phyloP scores from a whole-genome alignment of 2,888 invertebrate genomes.

The Cephus rjabovi region DNA sequence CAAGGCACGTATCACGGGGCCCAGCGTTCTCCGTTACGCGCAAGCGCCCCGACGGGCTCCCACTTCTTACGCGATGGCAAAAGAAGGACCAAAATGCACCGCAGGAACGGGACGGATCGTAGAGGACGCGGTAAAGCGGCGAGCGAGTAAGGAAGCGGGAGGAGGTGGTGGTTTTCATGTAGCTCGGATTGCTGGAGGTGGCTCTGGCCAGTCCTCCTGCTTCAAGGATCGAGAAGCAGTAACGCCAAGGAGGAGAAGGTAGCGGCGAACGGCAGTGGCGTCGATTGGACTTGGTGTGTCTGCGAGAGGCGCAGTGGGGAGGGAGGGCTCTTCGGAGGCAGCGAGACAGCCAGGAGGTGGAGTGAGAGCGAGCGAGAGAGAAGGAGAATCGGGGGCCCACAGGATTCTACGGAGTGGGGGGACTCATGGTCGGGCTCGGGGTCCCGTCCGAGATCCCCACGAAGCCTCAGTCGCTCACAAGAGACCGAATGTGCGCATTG shows the following conservation, averaged over 20 bases:
- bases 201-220: background rate
- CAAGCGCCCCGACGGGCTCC: conserved; percentile 38
- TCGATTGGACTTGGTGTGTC: background rate
- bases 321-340: conserved; percentile 13
- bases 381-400: conserved; percentile 26
- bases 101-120: conserved; percentile 7
- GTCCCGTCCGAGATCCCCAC: conserved; percentile 52
- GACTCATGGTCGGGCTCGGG: conserved; percentile 54
- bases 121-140: conserved; percentile 6
- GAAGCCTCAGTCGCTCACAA: conserved; percentile 60
- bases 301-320: conserved; percentile 1
- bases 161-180: background rate
- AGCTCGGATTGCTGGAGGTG: background rate
- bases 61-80: conserved; percentile 4
- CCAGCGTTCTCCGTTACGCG: conserved; percentile 43
- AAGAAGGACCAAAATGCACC: conserved; percentile 26
- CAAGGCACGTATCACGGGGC: conserved; percentile 10
- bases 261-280: conserved; percentile 13
- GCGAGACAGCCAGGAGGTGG: conserved; percentile 5
- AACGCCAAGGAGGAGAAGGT: conserved; percentile 5
- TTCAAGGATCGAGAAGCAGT: background rate
- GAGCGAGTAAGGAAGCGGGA: conserved; percentile 10
- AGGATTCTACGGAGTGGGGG: conserved; percentile 34
- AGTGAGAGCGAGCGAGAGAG: conserved; percentile 12
- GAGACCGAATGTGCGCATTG: conserved; percentile 43